Evolutionary conservation across 2,888 invertebrate genomes (phyloP), one percentile per base, ranked within the genome.

Genomic region (Palloptera scutellata): DNA sequence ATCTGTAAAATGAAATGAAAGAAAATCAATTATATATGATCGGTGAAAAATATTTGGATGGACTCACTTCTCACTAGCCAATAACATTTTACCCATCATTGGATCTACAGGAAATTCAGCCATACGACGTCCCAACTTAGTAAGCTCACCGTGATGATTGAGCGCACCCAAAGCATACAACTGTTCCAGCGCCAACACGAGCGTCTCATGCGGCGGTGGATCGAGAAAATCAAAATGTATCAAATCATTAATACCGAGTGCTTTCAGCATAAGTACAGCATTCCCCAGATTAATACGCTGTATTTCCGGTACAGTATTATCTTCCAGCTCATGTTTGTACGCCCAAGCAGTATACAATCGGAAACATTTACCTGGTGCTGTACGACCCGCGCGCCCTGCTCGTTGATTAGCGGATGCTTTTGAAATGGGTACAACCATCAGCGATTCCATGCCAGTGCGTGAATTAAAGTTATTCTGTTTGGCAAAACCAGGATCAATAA

Each of bases 101-200:
- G 99, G 98, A 86, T 99, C 98, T 12, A 97, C 92, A 0, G 99
- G 99, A 85, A 99, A 98, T 85, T 99, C 99, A 0, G 99, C 99
- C 99, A 99, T 99, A 82, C 96, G 88, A 74, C 99, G 87, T 0
- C 99, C 99, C 69, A 98, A 88, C 85, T 97, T 98, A 1, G 99
- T 99, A 64, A 99, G 86, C 86, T 98, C 97, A 0, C 98, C 99
- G 77, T 93, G 92, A 87, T 99, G 98, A 87, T 99, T 98, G 12
- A 99, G 87, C 1, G 98, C 98, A 8, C 98, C 98, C 59, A 99
- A 87, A 0, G 98, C 99, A 84, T 99, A 99, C 51, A 99, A 86
- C 82, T 99, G 98, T 84, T 99, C 99, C 73, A 99, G 86, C 0
- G 99, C 98, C 75, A 97, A 86, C 0, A 97, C 93, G 65, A 97